These are phyloP conservation scores for Drosophila neotestacea DNA, from an alignment of 2,888 invertebrate genomes.

Conservation along the genomic window DNA sequence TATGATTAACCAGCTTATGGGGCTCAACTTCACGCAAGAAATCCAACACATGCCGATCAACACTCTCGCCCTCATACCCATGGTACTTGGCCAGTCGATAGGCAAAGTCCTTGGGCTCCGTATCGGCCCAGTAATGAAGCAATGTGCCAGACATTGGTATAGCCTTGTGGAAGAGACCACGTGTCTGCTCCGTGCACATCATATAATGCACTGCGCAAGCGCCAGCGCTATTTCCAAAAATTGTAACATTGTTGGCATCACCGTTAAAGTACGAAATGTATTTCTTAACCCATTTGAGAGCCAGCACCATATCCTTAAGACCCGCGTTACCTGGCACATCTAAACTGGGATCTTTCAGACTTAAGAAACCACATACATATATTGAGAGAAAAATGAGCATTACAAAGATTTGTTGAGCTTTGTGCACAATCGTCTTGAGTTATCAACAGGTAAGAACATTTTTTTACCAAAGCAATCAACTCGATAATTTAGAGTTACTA, in stretches of 20 bases:
- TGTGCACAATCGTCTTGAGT: neutral
- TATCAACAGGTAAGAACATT: neutral
- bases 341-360: constrained; percentile 85
- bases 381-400: too few species aligned
- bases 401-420: neutral
- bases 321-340: constrained; percentile 86
- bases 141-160: constrained; percentile 83
- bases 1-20: constrained; percentile 69
- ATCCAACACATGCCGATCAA: constrained; percentile 82
- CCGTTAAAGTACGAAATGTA: constrained; percentile 86
- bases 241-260: constrained; percentile 86
- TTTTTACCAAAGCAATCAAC: constrained; percentile 84
- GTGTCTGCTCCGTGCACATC: constrained; percentile 85
- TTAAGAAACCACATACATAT: constrained; percentile 85
- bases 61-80: constrained; percentile 81
- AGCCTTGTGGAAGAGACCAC: constrained; percentile 83
- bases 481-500: constrained; percentile 86
- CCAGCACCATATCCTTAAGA: constrained; percentile 86
- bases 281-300: constrained; percentile 86
- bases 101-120: constrained; percentile 70
- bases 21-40: constrained; percentile 81
- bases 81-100: constrained; percentile 79
- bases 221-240: constrained; percentile 87
- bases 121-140: constrained; percentile 78
- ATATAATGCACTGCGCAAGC: constrained; percentile 85